phyloP scores from a whole-genome alignment of 1,140 invertebrate species.

The Tetragonula clypearis region DNA sequence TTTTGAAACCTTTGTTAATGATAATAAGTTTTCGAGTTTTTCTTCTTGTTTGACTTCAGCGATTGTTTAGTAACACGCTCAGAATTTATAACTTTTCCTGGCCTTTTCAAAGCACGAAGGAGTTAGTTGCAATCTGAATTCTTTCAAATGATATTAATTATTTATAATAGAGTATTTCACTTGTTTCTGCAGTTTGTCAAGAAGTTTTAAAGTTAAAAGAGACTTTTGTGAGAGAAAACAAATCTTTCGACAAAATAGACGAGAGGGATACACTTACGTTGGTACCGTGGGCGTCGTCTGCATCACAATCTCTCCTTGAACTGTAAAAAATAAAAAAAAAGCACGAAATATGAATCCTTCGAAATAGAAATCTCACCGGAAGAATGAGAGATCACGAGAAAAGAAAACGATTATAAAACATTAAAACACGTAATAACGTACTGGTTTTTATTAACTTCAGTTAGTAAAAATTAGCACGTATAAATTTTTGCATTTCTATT shows the following conservation, averaged over 20 bases:
- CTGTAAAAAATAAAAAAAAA: conserved; percentile 69
- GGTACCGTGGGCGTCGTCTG: conserved; percentile 78
- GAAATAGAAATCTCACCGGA: no score
- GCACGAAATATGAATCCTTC: neutral
- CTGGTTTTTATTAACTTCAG: no score
- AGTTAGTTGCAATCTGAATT: neutral
- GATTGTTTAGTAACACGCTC: no score
- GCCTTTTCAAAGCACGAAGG: no score
- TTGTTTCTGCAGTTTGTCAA: neutral
- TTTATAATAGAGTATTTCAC: neutral
- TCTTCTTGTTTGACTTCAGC: no score
- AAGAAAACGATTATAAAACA: no score
- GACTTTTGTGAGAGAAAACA: rapidly evolving
- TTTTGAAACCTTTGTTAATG: no score
- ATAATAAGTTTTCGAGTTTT: no score
- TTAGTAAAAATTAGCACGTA: no score
- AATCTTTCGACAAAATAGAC: neutral
- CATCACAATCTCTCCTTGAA: conserved; percentile 80
- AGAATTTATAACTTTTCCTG: no score
- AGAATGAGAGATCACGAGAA: no score
- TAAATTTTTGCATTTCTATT: neutral
- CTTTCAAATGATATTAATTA: neutral
- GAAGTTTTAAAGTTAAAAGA: neutral
- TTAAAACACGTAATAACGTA: neutral
- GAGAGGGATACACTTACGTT: conserved; percentile 72